Evolutionary conservation across 2,797 vertebrate species (phyloP).

Genomic region (Cuculus canorus): DNA sequence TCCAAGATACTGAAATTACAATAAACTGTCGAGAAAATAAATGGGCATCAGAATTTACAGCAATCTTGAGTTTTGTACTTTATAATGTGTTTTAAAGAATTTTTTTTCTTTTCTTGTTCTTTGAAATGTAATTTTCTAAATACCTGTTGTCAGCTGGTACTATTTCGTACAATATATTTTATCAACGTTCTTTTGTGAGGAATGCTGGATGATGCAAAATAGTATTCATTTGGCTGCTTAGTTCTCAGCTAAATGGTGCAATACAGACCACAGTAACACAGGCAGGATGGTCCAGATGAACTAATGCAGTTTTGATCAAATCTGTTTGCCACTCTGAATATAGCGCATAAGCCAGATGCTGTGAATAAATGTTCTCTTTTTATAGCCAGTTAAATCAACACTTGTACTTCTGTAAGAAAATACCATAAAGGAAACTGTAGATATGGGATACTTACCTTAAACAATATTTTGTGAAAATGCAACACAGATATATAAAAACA

Average conservation of each 20-base stretch:
- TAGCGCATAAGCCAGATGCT: slow-evolving; percentile 6
- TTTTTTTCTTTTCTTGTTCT: neutral
- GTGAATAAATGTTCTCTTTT: slow-evolving; percentile 47
- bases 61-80: neutral
- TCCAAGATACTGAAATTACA: neutral
- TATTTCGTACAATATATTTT: neutral
- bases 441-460: neutral
- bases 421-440: slow-evolving; percentile 29
- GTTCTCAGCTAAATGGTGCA: slow-evolving; percentile 28
- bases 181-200: neutral
- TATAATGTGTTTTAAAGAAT: neutral
- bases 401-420: slow-evolving; percentile 43
- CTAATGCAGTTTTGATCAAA: neutral
- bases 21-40: neutral
- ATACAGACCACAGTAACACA: neutral
- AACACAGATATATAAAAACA: neutral
- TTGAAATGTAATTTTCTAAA: neutral
- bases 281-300: neutral
- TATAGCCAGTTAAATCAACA: slow-evolving; percentile 41
- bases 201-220: slow-evolving; percentile 2
- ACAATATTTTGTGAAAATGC: neutral
- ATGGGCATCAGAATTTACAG: neutral
- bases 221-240: slow-evolving; percentile 22
- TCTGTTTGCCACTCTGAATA: neutral
- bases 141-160: neutral